These are phyloP conservation scores for Sycophila texana DNA, from an alignment of 2,888 invertebrate genomes.

Conservation along the genomic window DNA sequence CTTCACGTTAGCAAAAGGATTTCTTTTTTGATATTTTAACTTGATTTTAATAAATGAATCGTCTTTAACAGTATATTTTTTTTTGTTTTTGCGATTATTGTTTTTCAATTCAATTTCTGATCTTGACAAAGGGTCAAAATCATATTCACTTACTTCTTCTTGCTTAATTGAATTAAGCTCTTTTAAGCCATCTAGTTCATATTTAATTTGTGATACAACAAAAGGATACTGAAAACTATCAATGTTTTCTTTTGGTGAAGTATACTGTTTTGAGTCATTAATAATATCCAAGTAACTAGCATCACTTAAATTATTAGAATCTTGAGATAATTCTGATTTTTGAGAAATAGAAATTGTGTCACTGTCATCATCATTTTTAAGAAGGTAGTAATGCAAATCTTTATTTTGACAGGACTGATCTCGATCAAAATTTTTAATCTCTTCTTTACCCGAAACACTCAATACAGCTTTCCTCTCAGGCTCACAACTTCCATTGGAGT, in stretches of 20 bases:
- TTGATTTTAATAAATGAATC: slow-evolving; percentile 47
- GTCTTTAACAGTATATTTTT: slow-evolving; percentile 44
- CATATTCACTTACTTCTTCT: slow-evolving; percentile 8
- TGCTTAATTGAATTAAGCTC: not conserved
- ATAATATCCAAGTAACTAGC: not conserved
- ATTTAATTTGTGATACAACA: not conserved
- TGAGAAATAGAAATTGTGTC: not conserved
- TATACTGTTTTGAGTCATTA: slow-evolving; percentile 1
- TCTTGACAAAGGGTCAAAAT: slow-evolving; percentile 14
- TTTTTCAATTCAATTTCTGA: slow-evolving; percentile 8
- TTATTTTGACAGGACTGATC: not conserved
- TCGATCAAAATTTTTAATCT: not conserved
- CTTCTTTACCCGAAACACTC: not conserved
- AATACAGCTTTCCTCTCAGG: not conserved
- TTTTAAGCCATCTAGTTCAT: not conserved
- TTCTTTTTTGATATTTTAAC: slow-evolving; percentile 33
- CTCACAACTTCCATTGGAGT: slow-evolving; percentile 12
- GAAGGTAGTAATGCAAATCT: not conserved
- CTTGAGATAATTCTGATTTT: not conserved
- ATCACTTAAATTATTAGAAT: slow-evolving; percentile 9
- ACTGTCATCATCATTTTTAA: slow-evolving; percentile 1
- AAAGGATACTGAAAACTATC: slow-evolving; percentile 10
- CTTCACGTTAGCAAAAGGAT: slow-evolving; percentile 51
- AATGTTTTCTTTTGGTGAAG: not conserved
- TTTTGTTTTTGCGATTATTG: slow-evolving; percentile 41